Evolutionary conservation across 1,140 invertebrate species (phyloP).

Genomic region (Epicauta chinensis): DNA sequence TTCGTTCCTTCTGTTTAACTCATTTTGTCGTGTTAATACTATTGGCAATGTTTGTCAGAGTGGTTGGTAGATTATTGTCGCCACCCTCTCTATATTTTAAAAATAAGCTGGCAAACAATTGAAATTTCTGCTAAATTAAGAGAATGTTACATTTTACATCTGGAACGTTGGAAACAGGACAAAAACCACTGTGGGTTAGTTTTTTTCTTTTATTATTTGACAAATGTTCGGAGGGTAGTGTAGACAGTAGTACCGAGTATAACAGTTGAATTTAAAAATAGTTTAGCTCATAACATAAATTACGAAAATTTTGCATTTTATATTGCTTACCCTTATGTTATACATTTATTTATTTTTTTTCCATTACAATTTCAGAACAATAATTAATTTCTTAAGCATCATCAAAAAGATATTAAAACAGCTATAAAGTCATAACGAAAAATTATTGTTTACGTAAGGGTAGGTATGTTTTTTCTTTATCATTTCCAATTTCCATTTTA

Average conservation of each 20-base stretch:
- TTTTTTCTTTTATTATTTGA: constrained; percentile 21
- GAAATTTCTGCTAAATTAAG: constrained; percentile 23
- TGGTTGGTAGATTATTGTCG: constrained; percentile 3
- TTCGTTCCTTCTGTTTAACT: too few relatives aligned
- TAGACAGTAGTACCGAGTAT: constrained; percentile 7
- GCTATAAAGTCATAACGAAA: constrained; percentile 31
- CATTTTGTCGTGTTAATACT: background rate
- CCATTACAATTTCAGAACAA: constrained; percentile 29
- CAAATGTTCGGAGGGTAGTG: constrained; percentile 29
- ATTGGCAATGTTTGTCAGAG: constrained; percentile 13
- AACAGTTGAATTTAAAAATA: constrained; percentile 29
- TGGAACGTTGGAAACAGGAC: constrained; percentile 21
- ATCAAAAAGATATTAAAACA: constrained; percentile 32
- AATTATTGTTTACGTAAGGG: constrained; percentile 25
- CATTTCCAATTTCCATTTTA: constrained; percentile 29
- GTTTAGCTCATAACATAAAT: constrained; percentile 24
- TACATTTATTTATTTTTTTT: too few relatives aligned
- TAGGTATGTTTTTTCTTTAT: constrained; percentile 29
- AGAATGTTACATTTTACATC: constrained; percentile 25
- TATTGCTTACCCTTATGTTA: constrained; percentile 14
- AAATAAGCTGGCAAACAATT: constrained; percentile 17
- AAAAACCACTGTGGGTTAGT: constrained; percentile 21
- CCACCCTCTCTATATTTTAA: constrained; percentile 13
- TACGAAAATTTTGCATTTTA: constrained; percentile 20
- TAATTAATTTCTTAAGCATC: constrained; percentile 29